Evolutionary conservation across 2,797 vertebrate species (phyloP), one percentile per base, ranked within the genome.

Genomic region (Alectoris magna): DNA sequence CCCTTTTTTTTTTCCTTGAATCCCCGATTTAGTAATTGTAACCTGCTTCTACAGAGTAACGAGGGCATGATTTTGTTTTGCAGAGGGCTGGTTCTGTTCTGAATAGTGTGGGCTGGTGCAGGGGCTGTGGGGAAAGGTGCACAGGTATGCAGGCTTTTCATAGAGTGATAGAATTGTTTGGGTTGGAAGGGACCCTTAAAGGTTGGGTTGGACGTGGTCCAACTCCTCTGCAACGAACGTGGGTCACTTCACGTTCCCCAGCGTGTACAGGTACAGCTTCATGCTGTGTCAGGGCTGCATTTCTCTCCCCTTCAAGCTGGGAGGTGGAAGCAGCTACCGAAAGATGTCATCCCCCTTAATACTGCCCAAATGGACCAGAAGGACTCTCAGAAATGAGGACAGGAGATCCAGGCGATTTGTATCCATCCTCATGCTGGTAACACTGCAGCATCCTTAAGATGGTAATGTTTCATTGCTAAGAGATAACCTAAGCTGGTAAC

Each of bases 1-100:
- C 87, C 64, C 38, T 74, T 13, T 11, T 51, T 41, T 41, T 41
- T 41, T 41, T 12, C 39, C 39, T 63, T 7, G 0, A 80, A 75
- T 90, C 74, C 68, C 68, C 58, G 80, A 82, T 76, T 86, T 92
- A 92, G 79, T 93, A 73, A 88, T 91, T 96, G 84, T 82, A 93
- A 88, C 80, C 64, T 71, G 64, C 53, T 94, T 82, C 86, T 91
- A 53, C 31, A 64, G 17, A 19, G 68, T 26, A 90, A 82, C 6
- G 70, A 84, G 80, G 56, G 44, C 0, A 2, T 48, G 90, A 67
- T 67, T 67, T 82, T 6, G 0, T 76, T 49, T 51, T 46, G 38
- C 59, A 63, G 63, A 81, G 56, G 24, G 68, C 58, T 76, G 8
- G n/a, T n/a, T 91, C 77, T 67, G 56, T 41, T 39, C 24, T 68